phyloP scores from a whole-genome alignment of 2,113 vertebrate genomes.

The Cyphomyrus discorhynchus region DNA sequence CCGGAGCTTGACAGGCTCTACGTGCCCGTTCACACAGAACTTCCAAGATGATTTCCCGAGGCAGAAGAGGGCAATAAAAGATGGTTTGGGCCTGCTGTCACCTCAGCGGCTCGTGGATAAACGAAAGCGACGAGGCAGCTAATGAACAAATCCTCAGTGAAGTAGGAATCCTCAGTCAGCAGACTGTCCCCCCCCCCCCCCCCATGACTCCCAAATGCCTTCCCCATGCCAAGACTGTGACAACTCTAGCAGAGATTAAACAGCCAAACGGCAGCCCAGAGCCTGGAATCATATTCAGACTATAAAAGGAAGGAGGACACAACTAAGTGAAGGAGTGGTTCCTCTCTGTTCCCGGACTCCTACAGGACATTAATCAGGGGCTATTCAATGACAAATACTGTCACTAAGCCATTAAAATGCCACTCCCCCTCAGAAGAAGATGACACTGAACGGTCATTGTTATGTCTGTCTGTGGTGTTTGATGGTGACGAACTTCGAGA shows the following conservation, averaged over 20 bases:
- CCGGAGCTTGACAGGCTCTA: background rate
- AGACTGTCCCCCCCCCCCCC: background rate
- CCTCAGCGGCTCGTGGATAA: background rate
- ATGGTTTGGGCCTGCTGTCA: background rate
- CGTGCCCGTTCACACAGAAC: background rate
- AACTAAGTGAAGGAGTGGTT: background rate
- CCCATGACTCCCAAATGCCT: too few relatives aligned
- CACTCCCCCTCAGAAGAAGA: background rate
- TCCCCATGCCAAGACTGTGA: slow-evolving; percentile 18
- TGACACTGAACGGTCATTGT: background rate
- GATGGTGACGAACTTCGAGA: background rate
- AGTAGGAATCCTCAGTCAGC: background rate
- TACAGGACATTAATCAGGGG: background rate
- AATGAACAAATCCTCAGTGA: background rate
- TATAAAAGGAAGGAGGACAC: slow-evolving; percentile 25
- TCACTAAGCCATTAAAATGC: background rate
- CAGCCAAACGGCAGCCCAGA: background rate
- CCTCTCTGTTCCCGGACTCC: background rate
- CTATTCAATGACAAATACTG: background rate
- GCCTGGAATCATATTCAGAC: background rate
- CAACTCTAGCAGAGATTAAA: slow-evolving; percentile 13
- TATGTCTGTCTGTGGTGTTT: background rate
- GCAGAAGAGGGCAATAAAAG: background rate
- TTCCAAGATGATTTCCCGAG: background rate
- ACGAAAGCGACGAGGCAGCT: background rate